Evolutionary conservation across 1,140 invertebrate species (phyloP), one percentile per base, ranked within the genome.

Genomic region (Penaeus japonicus): DNA sequence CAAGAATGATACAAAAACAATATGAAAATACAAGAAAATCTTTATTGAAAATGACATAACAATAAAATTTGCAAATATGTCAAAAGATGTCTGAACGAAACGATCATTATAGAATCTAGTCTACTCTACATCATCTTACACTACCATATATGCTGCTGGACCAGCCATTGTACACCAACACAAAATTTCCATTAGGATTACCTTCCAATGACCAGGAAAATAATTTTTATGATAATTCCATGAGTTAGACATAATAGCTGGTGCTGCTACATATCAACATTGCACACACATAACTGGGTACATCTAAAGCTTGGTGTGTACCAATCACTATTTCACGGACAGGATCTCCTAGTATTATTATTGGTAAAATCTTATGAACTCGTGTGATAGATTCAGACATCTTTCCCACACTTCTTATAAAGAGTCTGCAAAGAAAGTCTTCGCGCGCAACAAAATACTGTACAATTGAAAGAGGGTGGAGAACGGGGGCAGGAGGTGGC

Each of bases 1-100:
- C n/a, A 10, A 47, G 47, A 47, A 47, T 65, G 62, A 20, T 65
- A 65, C 35, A 73, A 73, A 73, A 73, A 73, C 17, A 73, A n/a
- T 73, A 10, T 73, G 35, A 73, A 87, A 82, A 88, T 88, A 88
- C 86, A 88, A 88, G 86, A 88, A 88, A 88, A 88, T 88, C 80
- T 88, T 88, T 88, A 88, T 88, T 88, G 86, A 88, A 88, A 88
- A 88, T 88, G 86, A 88, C 86, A 88, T 88, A 88, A 88, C 86
- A 88, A 88, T 88, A 88, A 88, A 88, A 88, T 88, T 88, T 88
- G 86, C 86, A 88, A 88, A 88, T 88, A 88, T 88, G 86, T 88
- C 86, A 88, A 88, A 88, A 88, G 86, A 88, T 88, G 86, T 88
- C 86, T 88, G 86, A 88, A 88, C 80, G 70, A 88, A 88, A 88